Base-by-base conservation (phyloP, 2,113 vertebrate species). In the Festucalex cinctus region DNA sequence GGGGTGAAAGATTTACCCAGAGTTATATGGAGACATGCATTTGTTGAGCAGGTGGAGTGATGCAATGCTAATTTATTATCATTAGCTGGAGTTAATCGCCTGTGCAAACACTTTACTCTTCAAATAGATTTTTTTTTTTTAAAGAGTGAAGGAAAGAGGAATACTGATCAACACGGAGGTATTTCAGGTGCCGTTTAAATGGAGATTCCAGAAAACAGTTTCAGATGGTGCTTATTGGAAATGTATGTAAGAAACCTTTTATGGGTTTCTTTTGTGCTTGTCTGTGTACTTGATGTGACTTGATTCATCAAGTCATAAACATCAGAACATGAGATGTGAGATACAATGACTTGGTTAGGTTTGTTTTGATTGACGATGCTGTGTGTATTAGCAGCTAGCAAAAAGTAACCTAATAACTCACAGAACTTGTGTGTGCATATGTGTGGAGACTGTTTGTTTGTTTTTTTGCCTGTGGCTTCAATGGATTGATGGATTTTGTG, bases 81-180 rank as follows among this genome's bases (percentile, higher is more conserved):
- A 90, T 91, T 87, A 90, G 74, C 48, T 66, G 60, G 68, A 84
- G 85, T 82, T 87, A 91, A 88, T 86, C 51, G 69, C 64, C 81
- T 81, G 86, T 84, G 80, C 73, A 87, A 86, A 86, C 63, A 64
- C 69, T 82, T 83, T 77, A 75, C 51, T 75, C 68, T 75, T 35
- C 48, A 2, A 85, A 90, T 85, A 72, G 74, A 88, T 87, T 83
- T 83, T 62, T 43, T 62, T 43, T 37, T 60, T 12, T 1, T n/a
- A 64, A 75, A 76, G 60, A 58, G 80, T 67, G 71, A 63, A 68
- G 70, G 65, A 68, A 65, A 73, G 35, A 75, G 65, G 48, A 70
- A 78, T 59, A 78, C 66, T 69, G 68, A n/a, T 74, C 54, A 69
- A 59, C 64, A 68, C 35, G 44, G 43, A 22, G 49, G 69, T 75